These are phyloP conservation scores for Eupsittula cactorum DNA, from an alignment of 2,113 vertebrate genomes.

Conservation along the genomic window DNA sequence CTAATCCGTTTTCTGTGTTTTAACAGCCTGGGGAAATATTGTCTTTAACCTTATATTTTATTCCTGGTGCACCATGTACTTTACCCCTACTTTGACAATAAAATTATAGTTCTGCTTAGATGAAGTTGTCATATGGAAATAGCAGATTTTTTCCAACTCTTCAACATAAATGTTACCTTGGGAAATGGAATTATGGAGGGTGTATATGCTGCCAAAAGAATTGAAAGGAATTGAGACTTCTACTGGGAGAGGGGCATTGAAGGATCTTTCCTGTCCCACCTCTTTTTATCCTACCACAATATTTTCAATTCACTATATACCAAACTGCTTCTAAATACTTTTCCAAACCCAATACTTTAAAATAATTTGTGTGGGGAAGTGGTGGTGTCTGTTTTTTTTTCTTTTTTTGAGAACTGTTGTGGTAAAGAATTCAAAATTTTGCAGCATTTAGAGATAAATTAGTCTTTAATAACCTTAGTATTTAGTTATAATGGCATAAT, in stretches of 20 bases:
- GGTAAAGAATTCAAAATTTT: background rate
- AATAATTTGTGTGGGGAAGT: background rate
- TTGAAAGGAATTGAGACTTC: background rate
- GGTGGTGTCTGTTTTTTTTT: background rate
- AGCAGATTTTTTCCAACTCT: conserved; percentile 5
- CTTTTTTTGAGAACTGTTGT: accelerated
- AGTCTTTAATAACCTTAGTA: background rate
- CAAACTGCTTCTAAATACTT: background rate
- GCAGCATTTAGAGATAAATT: background rate
- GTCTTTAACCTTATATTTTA: conserved; percentile 36
- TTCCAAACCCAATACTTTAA: background rate
- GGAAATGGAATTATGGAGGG: background rate
- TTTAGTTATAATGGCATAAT: background rate
- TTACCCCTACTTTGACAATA: conserved; percentile 7
- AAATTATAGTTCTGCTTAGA: conserved; percentile 37
- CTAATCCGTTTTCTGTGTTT: conserved; percentile 11
- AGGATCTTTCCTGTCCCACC: background rate
- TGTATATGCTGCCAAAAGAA: background rate
- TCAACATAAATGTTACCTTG: conserved; percentile 1
- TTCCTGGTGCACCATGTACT: background rate
- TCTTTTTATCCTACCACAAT: background rate
- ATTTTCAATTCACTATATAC: background rate
- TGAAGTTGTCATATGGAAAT: conserved; percentile 21
- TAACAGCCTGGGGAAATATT: background rate
- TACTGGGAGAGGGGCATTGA: background rate